Evolutionary conservation across 2,797 vertebrate genomes (phyloP), one percentile per base, ranked within the genome.

Genomic region (Strix occidentalis): DNA sequence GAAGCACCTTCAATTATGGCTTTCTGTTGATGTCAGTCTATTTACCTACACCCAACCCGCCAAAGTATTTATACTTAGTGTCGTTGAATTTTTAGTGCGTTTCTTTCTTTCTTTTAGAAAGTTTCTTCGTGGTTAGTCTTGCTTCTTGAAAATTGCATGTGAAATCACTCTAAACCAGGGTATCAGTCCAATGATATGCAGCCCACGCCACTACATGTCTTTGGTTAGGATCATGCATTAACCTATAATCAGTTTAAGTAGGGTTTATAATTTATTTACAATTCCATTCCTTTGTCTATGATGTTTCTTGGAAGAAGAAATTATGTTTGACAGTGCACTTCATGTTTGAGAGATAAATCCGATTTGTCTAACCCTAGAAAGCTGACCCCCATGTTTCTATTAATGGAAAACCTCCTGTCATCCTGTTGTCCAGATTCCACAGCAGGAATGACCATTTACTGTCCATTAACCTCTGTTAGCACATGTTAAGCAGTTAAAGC

Each of bases 231-330:
- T 78, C 72, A n/a, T 66, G 35, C 43, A n/a, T 81, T 71, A 84
- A 63, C 65, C 46, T 54, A 5, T 65, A 78, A 89, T 87, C 60
- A 68, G 24, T 81, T 80, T 87, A 96, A 95, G 61, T 66, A 58
- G 2, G 16, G 65, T 91, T 74, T 92, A 33, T 82, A 88, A 93
- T 88, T 41, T 50, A 37, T 91, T 94, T 96, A 35, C 78, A 87
- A 3, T 88, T 96, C 74, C 72, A 83, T 95, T 92, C 58, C 84
- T 95, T 94, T 93, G 74, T 84, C 82, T 74, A 5, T 66, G 68
- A 60, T 89, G 69, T 87, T 96, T 91, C 96, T 96, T 95, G 64
- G 69, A 94, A 92, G 84, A 92, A 96, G 81, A 93, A 95, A 91
- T 95, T 78, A 74, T 28, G 16, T 97, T 87, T 97, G 94, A 94